Base-by-base conservation (phyloP, 2,113 vertebrate genomes). In the Pogonocichla stellata region DNA sequence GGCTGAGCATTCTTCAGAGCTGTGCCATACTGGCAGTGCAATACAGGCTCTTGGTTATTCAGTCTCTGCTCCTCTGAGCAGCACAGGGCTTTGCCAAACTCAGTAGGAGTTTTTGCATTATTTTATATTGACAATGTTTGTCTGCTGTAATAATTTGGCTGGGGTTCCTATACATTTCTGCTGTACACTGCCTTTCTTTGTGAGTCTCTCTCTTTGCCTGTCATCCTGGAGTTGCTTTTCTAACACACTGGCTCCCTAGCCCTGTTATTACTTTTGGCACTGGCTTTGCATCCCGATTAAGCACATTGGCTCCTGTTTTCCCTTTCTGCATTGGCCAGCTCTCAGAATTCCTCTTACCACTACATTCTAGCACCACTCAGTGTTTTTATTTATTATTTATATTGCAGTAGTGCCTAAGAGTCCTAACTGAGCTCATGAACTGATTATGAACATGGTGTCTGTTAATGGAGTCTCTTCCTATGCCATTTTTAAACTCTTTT, bases 61-160 rank as follows among this genome's bases (percentile, higher is more conserved):
- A 36, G 20, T 54, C 86, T 70, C 79, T 81, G 89, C 53, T 73
- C 38, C 14, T 2, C 70, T 82, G 61, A 75, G 82, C 47, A 3
- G 80, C 91, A 34, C 54, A 2, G 31, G n/a, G 45, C 36, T 87
- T 78, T 93, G 96, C 95, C 87, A 94, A 96, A 71, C n/a, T 0
- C 85, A 80, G 84, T 75, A 82, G 91, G 91, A 86, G 64, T n/a
- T 94, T 89, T 94, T 95, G 91, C 94, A 51, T 96, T 96, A 92
- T 93, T 93, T 92, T 84, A 94, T 88, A 90, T 90, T 71, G 90
- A 94, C 65, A 62, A 3, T 47, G 43, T 96, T 96, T 96, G 93
- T 64, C 92, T 97, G 85, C 88, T 96, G 92, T 95, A 96, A 92
- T 72, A 94, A 95, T 95, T 90, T 97, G 96, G 96, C 95, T 23